These are phyloP conservation scores for Standfussiana lucernea DNA, from an alignment of 2,888 invertebrate genomes.

Conservation along the genomic window DNA sequence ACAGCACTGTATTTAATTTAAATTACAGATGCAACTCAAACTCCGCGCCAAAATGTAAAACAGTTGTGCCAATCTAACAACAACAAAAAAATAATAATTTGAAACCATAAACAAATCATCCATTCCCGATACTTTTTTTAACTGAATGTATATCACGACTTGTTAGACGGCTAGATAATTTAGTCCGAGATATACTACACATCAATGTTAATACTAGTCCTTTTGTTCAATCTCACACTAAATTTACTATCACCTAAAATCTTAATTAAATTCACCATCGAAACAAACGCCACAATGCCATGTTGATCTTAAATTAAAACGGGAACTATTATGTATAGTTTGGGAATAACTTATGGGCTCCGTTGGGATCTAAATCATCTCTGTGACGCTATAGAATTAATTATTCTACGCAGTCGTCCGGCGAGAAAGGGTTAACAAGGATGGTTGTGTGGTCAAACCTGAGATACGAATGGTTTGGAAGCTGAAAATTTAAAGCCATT, in stretches of 20 bases:
- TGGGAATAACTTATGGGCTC: conserved; percentile 57
- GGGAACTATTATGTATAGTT: conserved; percentile 62
- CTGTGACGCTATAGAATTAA: conserved; percentile 59
- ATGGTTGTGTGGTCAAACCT: conserved; percentile 54
- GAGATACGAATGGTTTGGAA: conserved; percentile 37
- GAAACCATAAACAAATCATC: too few relatives aligned
- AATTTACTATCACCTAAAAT: conserved; percentile 28
- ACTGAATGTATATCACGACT: too few relatives aligned
- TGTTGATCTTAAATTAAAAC: conserved; percentile 67
- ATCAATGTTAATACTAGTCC: background rate
- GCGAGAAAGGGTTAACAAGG: conserved; percentile 56
- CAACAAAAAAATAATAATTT: too few relatives aligned
- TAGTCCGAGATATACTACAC: background rate
- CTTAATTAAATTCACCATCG: conserved; percentile 51
- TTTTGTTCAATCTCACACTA: background rate
- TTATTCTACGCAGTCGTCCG: conserved; percentile 61
- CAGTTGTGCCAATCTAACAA: too few relatives aligned
- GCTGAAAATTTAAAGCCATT: conserved; percentile 27
- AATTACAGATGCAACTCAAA: too few relatives aligned
- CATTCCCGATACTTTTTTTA: too few relatives aligned
- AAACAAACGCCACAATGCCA: conserved; percentile 47
- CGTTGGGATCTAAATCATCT: conserved; percentile 59
- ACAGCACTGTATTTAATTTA: too few relatives aligned
- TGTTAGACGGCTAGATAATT: background rate
- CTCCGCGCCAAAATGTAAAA: too few relatives aligned